Evolutionary conservation across 2,797 vertebrate species (phyloP).

Genomic region (Dryobates pubescens): DNA sequence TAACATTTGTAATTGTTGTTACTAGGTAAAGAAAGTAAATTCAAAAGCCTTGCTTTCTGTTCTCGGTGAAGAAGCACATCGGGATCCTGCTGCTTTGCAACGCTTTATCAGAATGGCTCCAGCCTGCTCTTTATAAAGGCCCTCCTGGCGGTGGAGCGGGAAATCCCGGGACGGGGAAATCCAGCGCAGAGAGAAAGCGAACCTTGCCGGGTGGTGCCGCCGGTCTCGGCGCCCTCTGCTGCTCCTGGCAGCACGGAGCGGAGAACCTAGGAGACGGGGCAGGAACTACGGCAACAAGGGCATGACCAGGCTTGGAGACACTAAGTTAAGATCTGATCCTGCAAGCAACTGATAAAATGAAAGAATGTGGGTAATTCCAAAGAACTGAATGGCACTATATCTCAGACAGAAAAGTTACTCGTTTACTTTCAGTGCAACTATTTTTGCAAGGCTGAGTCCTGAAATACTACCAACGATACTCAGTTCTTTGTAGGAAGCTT

Average conservation of each 20-base stretch:
- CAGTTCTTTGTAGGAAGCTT: not conserved
- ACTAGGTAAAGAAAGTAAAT: not conserved
- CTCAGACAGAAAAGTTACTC: not conserved
- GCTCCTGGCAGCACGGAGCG: not conserved
- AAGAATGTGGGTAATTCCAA: not conserved
- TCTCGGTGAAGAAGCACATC: not conserved
- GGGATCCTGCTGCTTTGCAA: not conserved
- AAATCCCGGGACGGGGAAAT: constrained; percentile 74
- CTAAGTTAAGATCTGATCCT: not conserved
- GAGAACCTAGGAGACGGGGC: not conserved
- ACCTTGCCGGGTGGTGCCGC: not conserved
- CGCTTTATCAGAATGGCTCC: not conserved
- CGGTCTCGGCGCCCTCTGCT: constrained; percentile 68
- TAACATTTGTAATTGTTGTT: not conserved
- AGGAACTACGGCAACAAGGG: accelerated
- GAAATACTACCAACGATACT: not conserved
- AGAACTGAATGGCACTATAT: not conserved
- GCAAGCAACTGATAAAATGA: not conserved
- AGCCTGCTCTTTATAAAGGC: constrained; percentile 66
- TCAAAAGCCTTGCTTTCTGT: not conserved
- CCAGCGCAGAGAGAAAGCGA: constrained; percentile 18
- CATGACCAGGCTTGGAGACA: not conserved
- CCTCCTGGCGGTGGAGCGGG: constrained; percentile 21
- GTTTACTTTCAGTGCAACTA: not conserved
- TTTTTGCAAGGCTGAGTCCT: not conserved